Percentiles rank a stretch among this genome's conserved stretches.
phyloP scores from a whole-genome alignment of 1,140 invertebrate genomes.

The Drosophila mauritiana region DNA sequence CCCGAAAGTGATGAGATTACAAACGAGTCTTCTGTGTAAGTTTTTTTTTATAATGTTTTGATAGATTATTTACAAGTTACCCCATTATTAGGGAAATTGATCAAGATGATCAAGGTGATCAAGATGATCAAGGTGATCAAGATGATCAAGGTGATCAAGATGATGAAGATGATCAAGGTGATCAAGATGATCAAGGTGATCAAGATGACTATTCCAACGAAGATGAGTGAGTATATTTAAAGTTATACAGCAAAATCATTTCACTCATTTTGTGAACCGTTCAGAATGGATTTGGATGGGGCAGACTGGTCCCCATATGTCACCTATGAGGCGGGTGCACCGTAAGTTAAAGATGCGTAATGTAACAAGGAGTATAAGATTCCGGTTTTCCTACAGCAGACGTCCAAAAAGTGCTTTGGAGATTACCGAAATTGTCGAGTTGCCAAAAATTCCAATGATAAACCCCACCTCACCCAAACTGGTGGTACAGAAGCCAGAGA shows the following conservation, averaged over 20 bases:
- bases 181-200: neutral
- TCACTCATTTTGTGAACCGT: no score
- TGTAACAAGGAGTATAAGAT: no score
- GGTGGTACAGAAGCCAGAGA: neutral
- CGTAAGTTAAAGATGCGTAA: neutral
- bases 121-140: neutral
- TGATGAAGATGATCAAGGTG: neutral
- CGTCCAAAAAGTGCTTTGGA: neutral
- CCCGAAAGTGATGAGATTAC: neutral
- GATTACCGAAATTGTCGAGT: neutral
- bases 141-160: neutral
- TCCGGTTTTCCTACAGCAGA: neutral
- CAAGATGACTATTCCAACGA: neutral
- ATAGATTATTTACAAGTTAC: neutral
- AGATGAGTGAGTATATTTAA: neutral
- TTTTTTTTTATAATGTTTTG: neutral
- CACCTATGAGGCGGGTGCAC: neutral
- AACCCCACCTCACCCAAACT: neutral
- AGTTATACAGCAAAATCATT: neutral
- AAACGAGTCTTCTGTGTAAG: neutral
- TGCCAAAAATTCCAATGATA: neutral
- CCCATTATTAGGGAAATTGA: neutral
- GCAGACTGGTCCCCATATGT: neutral
- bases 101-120: neutral
- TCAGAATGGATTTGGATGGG: neutral